Percentiles rank a stretch among this genome's conserved stretches.
Evolutionary conservation across 1,140 invertebrate genomes (phyloP).

Genomic region (Trichomalopsis sarcophagae): DNA sequence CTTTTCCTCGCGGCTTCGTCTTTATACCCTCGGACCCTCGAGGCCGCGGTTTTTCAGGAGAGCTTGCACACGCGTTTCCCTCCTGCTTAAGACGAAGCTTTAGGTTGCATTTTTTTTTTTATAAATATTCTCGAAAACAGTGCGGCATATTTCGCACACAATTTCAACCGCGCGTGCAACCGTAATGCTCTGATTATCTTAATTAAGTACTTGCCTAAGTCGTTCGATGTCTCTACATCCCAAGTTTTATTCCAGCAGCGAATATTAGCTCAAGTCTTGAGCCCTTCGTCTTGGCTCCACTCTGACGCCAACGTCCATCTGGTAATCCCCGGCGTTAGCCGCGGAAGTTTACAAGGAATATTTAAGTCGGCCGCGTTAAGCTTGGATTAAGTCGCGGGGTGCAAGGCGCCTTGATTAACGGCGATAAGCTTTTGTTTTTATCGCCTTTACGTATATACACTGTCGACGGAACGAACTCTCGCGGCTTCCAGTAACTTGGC

Average conservation of each 20-base stretch:
- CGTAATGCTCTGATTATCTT: constrained; percentile 30
- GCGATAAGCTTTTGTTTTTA: constrained; percentile 64
- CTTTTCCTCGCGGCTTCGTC: background rate
- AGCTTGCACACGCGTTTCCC: background rate
- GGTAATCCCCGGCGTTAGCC: constrained; percentile 57
- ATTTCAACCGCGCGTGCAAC: constrained; percentile 1
- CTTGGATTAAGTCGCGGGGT: constrained; percentile 64
- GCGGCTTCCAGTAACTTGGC: background rate
- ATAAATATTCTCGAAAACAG: no score
- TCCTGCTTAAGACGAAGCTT: background rate
- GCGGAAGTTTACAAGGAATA: constrained; percentile 69
- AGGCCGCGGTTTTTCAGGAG: background rate
- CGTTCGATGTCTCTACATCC: background rate
- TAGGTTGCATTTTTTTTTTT: background rate
- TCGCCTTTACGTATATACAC: constrained; percentile 5
- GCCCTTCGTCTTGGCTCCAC: constrained; percentile 18
- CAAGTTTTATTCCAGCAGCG: background rate
- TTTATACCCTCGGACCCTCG: background rate
- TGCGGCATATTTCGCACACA: no score
- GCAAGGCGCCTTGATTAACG: constrained; percentile 66
- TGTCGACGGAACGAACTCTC: no score
- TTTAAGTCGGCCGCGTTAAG: constrained; percentile 68
- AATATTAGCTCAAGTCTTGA: constrained; percentile 12
- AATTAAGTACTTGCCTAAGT: constrained; percentile 19
- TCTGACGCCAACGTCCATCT: background rate